Evolutionary conservation across 2,888 invertebrate species (phyloP).

Genomic region (Metellina segmentata): DNA sequence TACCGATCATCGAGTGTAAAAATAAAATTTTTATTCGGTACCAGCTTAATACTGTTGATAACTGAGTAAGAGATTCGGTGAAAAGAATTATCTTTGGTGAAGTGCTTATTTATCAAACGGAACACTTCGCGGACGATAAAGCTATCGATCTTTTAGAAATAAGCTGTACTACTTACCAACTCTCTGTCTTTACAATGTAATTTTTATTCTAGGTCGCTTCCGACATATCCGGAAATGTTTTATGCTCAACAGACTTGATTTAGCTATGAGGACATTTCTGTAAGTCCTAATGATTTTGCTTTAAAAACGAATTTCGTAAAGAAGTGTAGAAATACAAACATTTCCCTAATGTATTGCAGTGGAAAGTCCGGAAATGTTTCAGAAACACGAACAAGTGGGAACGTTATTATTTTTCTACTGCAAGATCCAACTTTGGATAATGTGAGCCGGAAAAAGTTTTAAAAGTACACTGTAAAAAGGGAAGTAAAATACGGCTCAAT

Average conservation of each 20-base stretch:
- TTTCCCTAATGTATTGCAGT: no score
- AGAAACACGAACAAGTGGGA: no score
- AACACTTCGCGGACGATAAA: not conserved
- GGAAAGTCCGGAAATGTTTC: no score
- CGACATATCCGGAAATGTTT: no score
- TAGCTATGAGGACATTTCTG: not conserved
- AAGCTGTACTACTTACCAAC: not conserved
- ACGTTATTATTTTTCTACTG: no score
- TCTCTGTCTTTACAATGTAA: not conserved
- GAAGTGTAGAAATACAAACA: no score
- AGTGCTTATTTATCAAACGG: not conserved
- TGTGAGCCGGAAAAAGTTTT: no score
- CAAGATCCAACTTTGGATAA: no score
- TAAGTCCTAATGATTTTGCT: not conserved
- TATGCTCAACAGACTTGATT: no score
- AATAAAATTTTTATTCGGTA: not conserved
- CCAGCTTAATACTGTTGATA: not conserved
- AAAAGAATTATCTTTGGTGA: not conserved
- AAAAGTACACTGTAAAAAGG: no score
- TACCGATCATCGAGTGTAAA: not conserved
- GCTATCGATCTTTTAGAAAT: not conserved
- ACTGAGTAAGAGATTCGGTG: not conserved
- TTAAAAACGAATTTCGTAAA: not conserved
- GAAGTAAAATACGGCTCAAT: no score
- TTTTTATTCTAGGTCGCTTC: not conserved